Evolutionary conservation across 2,888 invertebrate genomes (phyloP), one percentile per base, ranked within the genome.

Genomic region (Diarsia mendica): DNA sequence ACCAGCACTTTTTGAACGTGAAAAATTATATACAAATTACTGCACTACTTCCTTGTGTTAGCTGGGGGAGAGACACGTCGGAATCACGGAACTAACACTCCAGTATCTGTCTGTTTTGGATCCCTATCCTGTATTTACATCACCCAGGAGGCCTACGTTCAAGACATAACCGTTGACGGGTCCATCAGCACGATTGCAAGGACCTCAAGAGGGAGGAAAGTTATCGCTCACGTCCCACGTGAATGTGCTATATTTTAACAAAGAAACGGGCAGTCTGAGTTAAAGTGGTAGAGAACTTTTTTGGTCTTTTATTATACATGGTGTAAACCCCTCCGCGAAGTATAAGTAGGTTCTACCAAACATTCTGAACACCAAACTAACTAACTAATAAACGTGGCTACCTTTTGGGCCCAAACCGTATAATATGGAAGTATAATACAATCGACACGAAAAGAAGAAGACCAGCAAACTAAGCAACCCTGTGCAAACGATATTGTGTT

Each of bases 131-230:
- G 64, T 61, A 4, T 73, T 58, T 2, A 39, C n/a, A 33, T 39
- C 13, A 46, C 80, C 79, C 65, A n/a, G 10, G 69, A 60, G 71
- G 64, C 60, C 49, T 63, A 23, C 51, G 71, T 51, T 53, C 20
- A 46, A 61, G 20, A 67, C 70, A 79, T 80, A 77, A 73, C 68
- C 84, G 61, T 82, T 78, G 85, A 75, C 83, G 64, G 66, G 10
- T 58, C 85, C 77, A 87, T 86, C 84, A 82, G 80, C 84, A 84
- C 85, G 80, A 86, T 81, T 87, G 75, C 82, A 68, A 51, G 68
- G 67, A 77, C 71, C 77, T 77, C 77, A 60, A 85, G 78, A 75
- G 77, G 66, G 76, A 51, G 28, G 69, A n/a, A 82, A 78, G 72
- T 80, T 72, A 63, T 67, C 48, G 71, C 77, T 67, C 64, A 75